phyloP scores from a whole-genome alignment of 1,140 invertebrate species.

The Aleiodes sp. region DNA sequence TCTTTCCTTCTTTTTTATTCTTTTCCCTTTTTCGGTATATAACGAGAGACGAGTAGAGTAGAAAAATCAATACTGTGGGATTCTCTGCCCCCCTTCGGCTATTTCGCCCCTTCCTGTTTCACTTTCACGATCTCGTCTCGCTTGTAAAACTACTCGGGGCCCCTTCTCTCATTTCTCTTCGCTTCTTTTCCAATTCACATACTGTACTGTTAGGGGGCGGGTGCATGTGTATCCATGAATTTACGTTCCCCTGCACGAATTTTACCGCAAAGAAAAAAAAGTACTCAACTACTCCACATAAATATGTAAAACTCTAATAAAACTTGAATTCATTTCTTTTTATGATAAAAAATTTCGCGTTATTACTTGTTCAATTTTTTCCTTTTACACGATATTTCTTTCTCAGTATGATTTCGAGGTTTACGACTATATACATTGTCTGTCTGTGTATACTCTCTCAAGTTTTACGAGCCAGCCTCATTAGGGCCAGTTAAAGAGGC shows the following conservation, averaged over 20 bases:
- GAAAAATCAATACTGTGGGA: slow-evolving; percentile 24
- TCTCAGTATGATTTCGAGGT: too few species aligned
- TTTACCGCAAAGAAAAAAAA: not conserved
- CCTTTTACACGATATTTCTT: too few species aligned
- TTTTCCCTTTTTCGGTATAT: not conserved
- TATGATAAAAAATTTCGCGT: not conserved
- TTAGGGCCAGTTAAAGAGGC: not conserved
- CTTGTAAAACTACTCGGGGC: slow-evolving; percentile 29
- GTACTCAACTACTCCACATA: not conserved
- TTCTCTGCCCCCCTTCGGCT: slow-evolving; percentile 1
- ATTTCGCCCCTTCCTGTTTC: slow-evolving; percentile 15
- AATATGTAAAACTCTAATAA: slow-evolving; percentile 12
- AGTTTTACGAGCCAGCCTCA: not conserved
- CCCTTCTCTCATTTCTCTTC: not conserved
- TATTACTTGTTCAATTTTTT: too few species aligned
- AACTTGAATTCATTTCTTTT: slow-evolving; percentile 9
- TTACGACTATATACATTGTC: too few species aligned
- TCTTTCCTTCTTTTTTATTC: not conserved
- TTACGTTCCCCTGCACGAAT: not conserved
- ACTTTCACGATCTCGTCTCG: slow-evolving; percentile 21
- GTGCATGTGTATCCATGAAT: slow-evolving; percentile 26
- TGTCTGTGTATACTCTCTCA: not conserved
- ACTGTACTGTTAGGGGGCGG: not conserved
- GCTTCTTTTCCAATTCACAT: not conserved
- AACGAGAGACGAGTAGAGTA: slow-evolving; percentile 30